Evolutionary conservation across 2,113 vertebrate species (phyloP).

Genomic region (Danionella cerebrum): DNA sequence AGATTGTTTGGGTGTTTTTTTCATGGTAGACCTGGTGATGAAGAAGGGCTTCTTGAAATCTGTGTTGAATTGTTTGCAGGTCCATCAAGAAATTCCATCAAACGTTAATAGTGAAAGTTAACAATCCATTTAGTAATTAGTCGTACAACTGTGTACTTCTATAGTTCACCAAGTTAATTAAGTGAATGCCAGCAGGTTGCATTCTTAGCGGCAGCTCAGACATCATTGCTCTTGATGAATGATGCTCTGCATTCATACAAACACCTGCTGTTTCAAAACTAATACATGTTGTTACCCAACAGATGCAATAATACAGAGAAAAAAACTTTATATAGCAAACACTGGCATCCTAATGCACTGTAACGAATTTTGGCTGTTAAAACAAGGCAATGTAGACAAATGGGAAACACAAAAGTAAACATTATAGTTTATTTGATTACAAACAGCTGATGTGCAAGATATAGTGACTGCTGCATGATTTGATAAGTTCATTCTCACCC

Average conservation of each 20-base stretch:
- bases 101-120: background rate
- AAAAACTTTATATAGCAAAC: background rate
- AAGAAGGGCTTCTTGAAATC: too few species aligned
- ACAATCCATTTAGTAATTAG: background rate
- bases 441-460: background rate
- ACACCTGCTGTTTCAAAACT: background rate
- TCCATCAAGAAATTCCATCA: too few species aligned
- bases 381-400: background rate
- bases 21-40: too few species aligned
- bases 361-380: background rate
- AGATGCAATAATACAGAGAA: background rate
- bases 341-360: too few species aligned
- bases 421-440: background rate
- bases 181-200: background rate
- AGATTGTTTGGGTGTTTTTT: too few species aligned
- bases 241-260: background rate
- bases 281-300: background rate
- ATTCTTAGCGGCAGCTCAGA: background rate
- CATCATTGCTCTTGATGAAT: too few species aligned
- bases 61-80: too few species aligned
- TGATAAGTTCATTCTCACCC: background rate
- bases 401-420: background rate
- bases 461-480: conserved; percentile 16
- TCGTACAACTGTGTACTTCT: conserved; percentile 6
- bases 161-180: conserved; percentile 1